Percentiles rank a stretch among this genome's conserved stretches.
These are phyloP conservation scores for Ichneumon xanthorius DNA, from an alignment of 2,888 invertebrate genomes.

Conservation along the genomic window DNA sequence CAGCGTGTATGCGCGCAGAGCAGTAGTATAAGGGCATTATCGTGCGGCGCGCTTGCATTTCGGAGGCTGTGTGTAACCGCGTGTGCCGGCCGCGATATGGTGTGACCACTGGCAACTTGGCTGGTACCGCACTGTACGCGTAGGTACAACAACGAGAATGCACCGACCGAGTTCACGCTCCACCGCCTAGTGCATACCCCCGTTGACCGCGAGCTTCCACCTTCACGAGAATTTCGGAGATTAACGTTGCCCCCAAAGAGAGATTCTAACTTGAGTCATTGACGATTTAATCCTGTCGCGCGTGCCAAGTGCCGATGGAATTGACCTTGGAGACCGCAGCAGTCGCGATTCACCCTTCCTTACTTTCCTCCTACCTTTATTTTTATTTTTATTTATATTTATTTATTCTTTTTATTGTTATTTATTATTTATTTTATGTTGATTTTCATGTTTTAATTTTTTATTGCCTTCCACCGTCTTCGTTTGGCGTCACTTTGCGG, in stretches of 20 bases:
- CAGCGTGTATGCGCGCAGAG: background rate
- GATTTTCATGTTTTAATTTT: too few species aligned
- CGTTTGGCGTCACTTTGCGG: too few species aligned
- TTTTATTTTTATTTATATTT: too few species aligned
- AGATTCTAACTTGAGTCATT: slow-evolving; percentile 43
- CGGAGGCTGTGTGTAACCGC: slow-evolving; percentile 26
- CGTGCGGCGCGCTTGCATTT: slow-evolving; percentile 30
- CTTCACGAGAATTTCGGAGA: slow-evolving; percentile 56
- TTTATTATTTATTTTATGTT: too few species aligned
- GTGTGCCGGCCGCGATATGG: slow-evolving; percentile 39
- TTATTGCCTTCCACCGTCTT: too few species aligned
- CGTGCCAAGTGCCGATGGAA: slow-evolving; percentile 8
- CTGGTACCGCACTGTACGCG: slow-evolving; percentile 10
- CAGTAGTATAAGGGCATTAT: slow-evolving; percentile 29
- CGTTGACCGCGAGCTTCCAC: slow-evolving; percentile 54
- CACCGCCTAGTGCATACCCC: slow-evolving; percentile 1
- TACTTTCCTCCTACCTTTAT: background rate
- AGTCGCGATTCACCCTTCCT: background rate
- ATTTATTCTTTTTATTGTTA: too few species aligned
- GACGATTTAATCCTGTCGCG: slow-evolving; percentile 50
- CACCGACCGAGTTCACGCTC: slow-evolving; percentile 27
- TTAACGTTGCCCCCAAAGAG: slow-evolving; percentile 39
- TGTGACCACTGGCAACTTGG: slow-evolving; percentile 37
- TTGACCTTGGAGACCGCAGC: background rate
- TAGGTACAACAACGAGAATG: slow-evolving; percentile 15